phyloP scores from a whole-genome alignment of 2,797 vertebrate genomes.

The Thunnus albacares region DNA sequence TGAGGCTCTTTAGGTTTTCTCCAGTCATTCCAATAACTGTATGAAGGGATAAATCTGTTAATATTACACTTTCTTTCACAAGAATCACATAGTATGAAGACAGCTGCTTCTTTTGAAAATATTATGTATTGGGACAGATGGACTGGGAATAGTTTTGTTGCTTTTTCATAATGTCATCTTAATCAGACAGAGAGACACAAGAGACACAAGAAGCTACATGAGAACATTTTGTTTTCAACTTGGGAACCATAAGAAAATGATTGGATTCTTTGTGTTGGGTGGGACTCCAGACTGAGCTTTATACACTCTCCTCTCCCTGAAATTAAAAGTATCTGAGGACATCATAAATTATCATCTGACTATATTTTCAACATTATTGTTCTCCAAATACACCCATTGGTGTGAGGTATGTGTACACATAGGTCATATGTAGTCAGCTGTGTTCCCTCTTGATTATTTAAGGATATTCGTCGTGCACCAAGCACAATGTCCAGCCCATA shows the following conservation, averaged over 20 bases:
- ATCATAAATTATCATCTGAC: conserved; percentile 14
- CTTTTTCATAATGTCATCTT: conserved; percentile 4
- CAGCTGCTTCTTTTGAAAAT: background rate
- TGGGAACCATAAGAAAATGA: conserved; percentile 36
- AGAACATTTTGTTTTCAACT: conserved; percentile 50
- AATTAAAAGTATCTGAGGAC: conserved; percentile 57
- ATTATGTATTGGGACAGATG: background rate
- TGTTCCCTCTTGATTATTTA: conserved; percentile 43
- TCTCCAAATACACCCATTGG: background rate
- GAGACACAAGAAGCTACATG: background rate
- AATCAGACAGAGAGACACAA: conserved; percentile 11
- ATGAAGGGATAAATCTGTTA: too few species aligned
- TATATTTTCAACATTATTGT: conserved; percentile 44
- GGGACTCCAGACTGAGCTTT: conserved; percentile 47
- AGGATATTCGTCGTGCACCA: conserved; percentile 23
- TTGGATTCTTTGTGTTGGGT: conserved; percentile 39
- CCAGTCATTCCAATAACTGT: too few species aligned
- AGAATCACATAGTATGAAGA: too few species aligned
- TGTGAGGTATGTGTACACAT: background rate
- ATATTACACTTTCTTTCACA: too few species aligned
- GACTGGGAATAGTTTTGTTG: background rate
- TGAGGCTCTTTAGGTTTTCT: too few species aligned
- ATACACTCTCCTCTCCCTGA: conserved; percentile 30
- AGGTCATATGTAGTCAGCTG: conserved; percentile 6
- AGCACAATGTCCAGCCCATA: conserved; percentile 24